phyloP scores from a whole-genome alignment of 1,140 invertebrate species.

The Drosophila repleta region DNA sequence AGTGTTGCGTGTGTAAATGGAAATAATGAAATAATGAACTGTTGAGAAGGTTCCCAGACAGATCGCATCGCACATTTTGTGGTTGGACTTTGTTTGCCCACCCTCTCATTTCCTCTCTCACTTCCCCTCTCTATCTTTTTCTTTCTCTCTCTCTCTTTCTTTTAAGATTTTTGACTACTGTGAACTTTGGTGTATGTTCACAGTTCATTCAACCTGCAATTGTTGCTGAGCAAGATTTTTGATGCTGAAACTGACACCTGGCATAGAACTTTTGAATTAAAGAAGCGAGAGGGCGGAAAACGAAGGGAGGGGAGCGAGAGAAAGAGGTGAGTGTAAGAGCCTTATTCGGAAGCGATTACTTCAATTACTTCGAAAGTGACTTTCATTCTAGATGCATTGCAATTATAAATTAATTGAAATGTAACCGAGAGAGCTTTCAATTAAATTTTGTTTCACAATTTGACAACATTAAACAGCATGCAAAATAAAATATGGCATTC shows the following conservation, averaged over 20 bases:
- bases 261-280: conserved; percentile 10
- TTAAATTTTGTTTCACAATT: too few relatives aligned
- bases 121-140: neutral
- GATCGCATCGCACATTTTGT: conserved; percentile 39
- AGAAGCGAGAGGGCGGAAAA: neutral
- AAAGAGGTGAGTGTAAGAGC: neutral
- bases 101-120: neutral
- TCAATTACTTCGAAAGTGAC: conserved; percentile 3
- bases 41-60: conserved; percentile 38
- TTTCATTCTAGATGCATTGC: neutral
- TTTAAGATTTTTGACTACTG: conserved; percentile 16
- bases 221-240: conserved; percentile 34
- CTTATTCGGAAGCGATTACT: neutral
- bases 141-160: neutral
- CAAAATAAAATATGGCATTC: too few relatives aligned
- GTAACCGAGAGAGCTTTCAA: neutral
- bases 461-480: too few relatives aligned
- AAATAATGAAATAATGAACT: conserved; percentile 20
- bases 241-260: conserved; percentile 36
- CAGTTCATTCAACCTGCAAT: conserved; percentile 70
- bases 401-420: neutral
- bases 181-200: conserved; percentile 29
- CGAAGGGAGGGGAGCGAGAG: neutral
- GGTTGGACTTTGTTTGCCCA: neutral
- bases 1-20: conserved; percentile 31